These are phyloP conservation scores for Callionymus lyra DNA, from an alignment of 2,113 vertebrate genomes.

Conservation along the genomic window DNA sequence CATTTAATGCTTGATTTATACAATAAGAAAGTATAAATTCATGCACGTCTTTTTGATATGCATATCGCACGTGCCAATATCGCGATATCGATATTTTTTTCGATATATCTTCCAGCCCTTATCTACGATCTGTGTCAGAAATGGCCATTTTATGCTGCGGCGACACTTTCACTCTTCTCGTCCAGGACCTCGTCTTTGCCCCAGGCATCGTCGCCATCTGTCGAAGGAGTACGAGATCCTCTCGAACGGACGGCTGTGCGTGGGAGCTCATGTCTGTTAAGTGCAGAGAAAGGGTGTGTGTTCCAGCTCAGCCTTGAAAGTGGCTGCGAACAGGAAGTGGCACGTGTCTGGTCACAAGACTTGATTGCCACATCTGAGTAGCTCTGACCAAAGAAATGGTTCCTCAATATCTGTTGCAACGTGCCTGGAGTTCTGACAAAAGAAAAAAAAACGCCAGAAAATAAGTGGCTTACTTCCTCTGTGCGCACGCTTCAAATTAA, in stretches of 20 bases:
- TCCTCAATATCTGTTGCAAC: too few relatives aligned
- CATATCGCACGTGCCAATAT: too few relatives aligned
- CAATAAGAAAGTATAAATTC: too few relatives aligned
- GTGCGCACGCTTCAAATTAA: too few relatives aligned
- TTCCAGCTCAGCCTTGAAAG: conserved; percentile 21
- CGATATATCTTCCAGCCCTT: too few relatives aligned
- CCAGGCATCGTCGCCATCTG: conserved; percentile 51
- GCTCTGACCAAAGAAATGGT: background rate
- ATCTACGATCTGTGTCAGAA: conserved; percentile 6
- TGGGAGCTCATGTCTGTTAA: conserved; percentile 22
- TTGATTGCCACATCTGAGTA: conserved; percentile 22
- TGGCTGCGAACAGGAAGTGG: conserved; percentile 37
- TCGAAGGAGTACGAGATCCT: conserved; percentile 25
- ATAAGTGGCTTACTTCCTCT: too few relatives aligned
- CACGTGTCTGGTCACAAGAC: conserved; percentile 30
- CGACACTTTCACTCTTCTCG: conserved; percentile 41
- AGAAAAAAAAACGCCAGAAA: too few relatives aligned
- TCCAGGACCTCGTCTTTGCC: conserved; percentile 51
- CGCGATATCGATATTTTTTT: too few relatives aligned
- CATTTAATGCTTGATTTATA: too few relatives aligned
- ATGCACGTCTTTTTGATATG: too few relatives aligned
- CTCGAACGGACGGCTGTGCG: background rate
- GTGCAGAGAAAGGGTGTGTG: conserved; percentile 14
- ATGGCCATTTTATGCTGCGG: conserved; percentile 20
- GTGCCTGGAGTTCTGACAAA: too few relatives aligned